phyloP scores from a whole-genome alignment of 1,140 invertebrate species.

The Papilio polyxenes region DNA sequence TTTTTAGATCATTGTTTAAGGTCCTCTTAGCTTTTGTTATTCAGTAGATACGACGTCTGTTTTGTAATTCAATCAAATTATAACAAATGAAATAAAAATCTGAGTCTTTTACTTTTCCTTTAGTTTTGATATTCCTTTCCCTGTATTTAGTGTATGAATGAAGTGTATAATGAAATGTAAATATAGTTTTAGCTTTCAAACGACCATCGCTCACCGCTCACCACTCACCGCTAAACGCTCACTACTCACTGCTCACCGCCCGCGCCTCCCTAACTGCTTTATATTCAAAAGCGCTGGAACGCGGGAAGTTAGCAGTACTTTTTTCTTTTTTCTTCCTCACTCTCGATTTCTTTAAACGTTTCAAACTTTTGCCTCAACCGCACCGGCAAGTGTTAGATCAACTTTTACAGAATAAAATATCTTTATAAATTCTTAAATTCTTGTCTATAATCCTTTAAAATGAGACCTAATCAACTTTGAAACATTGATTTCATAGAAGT shows the following conservation, averaged over 20 bases:
- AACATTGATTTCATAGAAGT: too few species aligned
- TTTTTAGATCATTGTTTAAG: too few species aligned
- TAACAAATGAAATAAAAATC: too few species aligned
- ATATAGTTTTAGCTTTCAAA: background rate
- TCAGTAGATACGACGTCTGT: too few species aligned
- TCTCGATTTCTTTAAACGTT: slow-evolving; percentile 26
- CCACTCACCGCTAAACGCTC: background rate
- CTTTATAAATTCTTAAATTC: background rate
- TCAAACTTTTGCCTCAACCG: slow-evolving; percentile 2
- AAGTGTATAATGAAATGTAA: background rate
- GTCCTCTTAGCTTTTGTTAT: too few species aligned
- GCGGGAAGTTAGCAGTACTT: background rate
- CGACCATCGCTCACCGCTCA: background rate
- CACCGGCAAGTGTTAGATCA: slow-evolving; percentile 12
- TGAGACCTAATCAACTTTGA: too few species aligned
- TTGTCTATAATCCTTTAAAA: too few species aligned
- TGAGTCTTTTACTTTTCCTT: too few species aligned
- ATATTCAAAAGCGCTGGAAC: slow-evolving; percentile 25
- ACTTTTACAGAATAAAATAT: background rate
- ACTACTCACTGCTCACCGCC: background rate
- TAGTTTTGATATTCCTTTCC: too few species aligned
- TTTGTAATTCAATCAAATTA: too few species aligned
- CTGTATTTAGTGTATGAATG: background rate
- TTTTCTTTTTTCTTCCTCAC: background rate
- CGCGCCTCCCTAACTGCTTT: background rate